Evolutionary conservation across 2,113 vertebrate species (phyloP).

Genomic region (Bujurquina vittata): DNA sequence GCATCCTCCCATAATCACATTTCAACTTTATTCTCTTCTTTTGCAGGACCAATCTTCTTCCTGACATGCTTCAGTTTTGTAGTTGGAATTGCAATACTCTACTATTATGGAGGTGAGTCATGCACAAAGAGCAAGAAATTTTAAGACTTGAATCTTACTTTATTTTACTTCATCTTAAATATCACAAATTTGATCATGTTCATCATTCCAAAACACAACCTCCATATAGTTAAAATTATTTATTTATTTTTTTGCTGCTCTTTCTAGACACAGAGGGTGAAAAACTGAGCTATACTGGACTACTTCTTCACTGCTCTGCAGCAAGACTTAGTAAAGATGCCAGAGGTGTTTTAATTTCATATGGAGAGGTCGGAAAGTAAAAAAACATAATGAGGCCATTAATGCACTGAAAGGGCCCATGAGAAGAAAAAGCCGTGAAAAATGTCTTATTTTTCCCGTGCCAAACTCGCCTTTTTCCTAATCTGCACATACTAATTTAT

Average conservation of each 20-base stretch:
- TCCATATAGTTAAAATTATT: neutral
- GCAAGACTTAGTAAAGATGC: conserved; percentile 85
- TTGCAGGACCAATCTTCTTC: conserved; percentile 87
- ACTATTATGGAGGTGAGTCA: conserved; percentile 87
- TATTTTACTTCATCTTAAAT: neutral
- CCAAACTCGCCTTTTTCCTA: conserved; percentile 36
- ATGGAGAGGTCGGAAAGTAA: conserved; percentile 78
- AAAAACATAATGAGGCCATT: conserved; percentile 25
- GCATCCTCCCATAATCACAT: neutral
- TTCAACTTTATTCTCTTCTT: neutral
- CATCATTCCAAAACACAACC: neutral
- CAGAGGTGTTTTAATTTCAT: conserved; percentile 86
- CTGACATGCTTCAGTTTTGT: conserved; percentile 88
- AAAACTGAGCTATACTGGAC: conserved; percentile 40
- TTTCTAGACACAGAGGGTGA: conserved; percentile 54
- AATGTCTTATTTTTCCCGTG: conserved; percentile 29
- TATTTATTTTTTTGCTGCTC: neutral
- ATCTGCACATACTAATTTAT: neutral
- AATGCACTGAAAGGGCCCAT: neutral
- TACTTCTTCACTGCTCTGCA: conserved; percentile 74
- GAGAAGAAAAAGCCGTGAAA: conserved; percentile 27
- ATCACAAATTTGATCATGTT: neutral
- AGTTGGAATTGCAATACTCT: conserved; percentile 86
- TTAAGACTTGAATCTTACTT: neutral
- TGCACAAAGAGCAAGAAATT: neutral